phyloP scores from a whole-genome alignment of 2,113 vertebrate genomes.

The Odocoileus hemionus region DNA sequence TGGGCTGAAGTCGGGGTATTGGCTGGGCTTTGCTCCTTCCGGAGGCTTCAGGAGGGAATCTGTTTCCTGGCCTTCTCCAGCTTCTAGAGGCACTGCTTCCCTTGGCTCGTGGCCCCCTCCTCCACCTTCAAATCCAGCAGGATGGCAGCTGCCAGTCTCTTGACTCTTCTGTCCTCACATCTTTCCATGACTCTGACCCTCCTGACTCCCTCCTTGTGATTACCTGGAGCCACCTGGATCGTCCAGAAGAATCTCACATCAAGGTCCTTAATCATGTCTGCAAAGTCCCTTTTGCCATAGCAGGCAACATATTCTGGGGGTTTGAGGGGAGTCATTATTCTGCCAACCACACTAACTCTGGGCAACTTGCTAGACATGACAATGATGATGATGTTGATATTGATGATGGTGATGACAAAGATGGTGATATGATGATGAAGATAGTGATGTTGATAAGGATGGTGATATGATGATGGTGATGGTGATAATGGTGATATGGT shows the following conservation, averaged over 20 bases:
- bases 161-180: not conserved
- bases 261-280: not conserved
- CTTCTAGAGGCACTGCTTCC: accelerated
- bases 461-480: accelerated
- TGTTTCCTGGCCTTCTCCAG: accelerated
- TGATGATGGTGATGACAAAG: accelerated
- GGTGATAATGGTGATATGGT: accelerated
- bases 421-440: not conserved
- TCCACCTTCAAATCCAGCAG: not conserved
- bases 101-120: not conserved
- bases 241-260: not conserved
- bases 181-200: not conserved
- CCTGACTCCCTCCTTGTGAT: not conserved
- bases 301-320: not conserved
- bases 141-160: accelerated
- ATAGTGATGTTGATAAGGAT: accelerated
- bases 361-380: too few relatives aligned
- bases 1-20: accelerated
- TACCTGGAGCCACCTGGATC: accelerated
- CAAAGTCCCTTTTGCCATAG: not conserved
- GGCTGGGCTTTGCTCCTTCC: accelerated
- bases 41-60: accelerated
- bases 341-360: not conserved
- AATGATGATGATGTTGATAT: accelerated
- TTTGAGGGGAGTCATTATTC: not conserved